Evolutionary conservation across 2,888 invertebrate genomes (phyloP), one percentile per base, ranked within the genome.

Genomic region (Epistrophe eligans): DNA sequence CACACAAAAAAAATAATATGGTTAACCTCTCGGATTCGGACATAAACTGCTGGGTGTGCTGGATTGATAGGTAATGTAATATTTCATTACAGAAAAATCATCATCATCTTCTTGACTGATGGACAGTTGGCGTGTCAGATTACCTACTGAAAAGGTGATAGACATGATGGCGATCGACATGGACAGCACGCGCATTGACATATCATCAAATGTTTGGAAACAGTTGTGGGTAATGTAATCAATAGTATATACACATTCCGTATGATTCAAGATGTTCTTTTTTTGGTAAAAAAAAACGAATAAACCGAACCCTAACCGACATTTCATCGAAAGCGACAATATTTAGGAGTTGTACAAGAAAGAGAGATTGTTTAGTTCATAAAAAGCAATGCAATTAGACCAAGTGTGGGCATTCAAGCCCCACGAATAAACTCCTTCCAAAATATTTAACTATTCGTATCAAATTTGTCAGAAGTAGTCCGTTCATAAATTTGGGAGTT

Each of bases 111-210:
- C 62, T 79, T 79, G 79, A 72, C 43, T 77, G 82, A 77, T 72
- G 43, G 72, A 64, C 71, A 72, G 82, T 72, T 67, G 72, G 77
- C 35, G 70, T 79, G 71, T 74, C 62, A 55, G 76, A 71, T 84
- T 80, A 76, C 84, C 24, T 24, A 76, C 84, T 45, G 43, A 72
- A 62, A 77, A 84, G 79, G 80, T 80, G 79, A 66, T 79, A 66
- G 52, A 50, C 55, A 79, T 24, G 9, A 71, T 28, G 76, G 80
- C 50, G 62, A 71, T 64, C 52, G 38, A 38, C 38, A 40, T 7
- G 28, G 35, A 19, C 35, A 43, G 13, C 40, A 2, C 24, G 62
- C 19, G 43, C 19, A 24, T 7, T 45, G 1, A 45, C 38, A 55
- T 48, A 43, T 15, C 60, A 48, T 81, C 52, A 43, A n/a, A 72